phyloP scores from a whole-genome alignment of 1,140 invertebrate species.

The Drosophila pseudoananassae region DNA sequence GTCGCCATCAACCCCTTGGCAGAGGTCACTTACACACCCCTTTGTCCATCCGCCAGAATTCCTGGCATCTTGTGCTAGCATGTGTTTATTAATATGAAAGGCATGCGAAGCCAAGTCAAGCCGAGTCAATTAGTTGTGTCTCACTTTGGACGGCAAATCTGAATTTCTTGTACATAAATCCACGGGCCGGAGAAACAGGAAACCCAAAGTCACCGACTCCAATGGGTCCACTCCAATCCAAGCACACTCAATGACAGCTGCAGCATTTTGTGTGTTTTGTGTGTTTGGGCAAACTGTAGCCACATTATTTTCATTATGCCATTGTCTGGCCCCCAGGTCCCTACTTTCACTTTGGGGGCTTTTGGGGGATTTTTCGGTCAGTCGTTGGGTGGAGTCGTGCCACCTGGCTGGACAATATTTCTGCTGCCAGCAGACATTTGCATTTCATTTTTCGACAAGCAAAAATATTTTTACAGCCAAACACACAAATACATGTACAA shows the following conservation, averaged over 20 bases:
- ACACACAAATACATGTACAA: conserved; percentile 23
- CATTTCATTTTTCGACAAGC: conserved; percentile 78
- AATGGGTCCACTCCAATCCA: conserved; percentile 30
- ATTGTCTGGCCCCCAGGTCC: conserved; percentile 54
- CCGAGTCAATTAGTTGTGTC: conserved; percentile 51
- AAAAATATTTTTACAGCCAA: conserved; percentile 64
- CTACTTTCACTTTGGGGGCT: conserved; percentile 44
- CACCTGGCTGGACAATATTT: conserved; percentile 58
- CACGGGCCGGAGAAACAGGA: conserved; percentile 16
- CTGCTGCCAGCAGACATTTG: conserved; percentile 67
- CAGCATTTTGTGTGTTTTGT: conserved; percentile 30
- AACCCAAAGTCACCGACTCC: not conserved
- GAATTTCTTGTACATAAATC: conserved; percentile 59
- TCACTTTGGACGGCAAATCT: conserved; percentile 32
- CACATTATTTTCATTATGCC: conserved; percentile 77
- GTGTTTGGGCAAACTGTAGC: conserved; percentile 60
- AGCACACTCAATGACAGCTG: conserved; percentile 75
- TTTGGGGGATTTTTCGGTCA: conserved; percentile 4
- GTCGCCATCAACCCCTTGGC: conserved; percentile 16
- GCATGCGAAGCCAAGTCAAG: conserved; percentile 33
- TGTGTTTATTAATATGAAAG: conserved; percentile 69
- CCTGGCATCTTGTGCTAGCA: conserved; percentile 48
- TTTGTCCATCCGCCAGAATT: conserved; percentile 23
- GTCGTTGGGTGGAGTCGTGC: conserved; percentile 42
- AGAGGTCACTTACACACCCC: conserved; percentile 37